Conservation (phyloP, 1,140 invertebrate species). For the Globodera rostochiensis region DNA sequence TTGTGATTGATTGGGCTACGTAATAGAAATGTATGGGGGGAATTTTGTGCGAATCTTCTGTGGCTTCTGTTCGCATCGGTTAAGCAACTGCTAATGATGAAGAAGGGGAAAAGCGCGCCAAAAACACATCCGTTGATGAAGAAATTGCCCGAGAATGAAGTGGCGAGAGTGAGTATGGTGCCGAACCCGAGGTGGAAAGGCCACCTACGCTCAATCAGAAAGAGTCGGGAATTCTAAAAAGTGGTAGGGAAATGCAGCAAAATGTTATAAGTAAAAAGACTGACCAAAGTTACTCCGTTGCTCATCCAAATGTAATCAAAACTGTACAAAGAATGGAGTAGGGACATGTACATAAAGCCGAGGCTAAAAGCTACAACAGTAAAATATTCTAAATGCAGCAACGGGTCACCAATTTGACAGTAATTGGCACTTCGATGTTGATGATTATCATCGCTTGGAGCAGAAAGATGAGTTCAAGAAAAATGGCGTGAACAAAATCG, state of each 20-base stretch:
- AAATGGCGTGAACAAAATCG: constrained; percentile 53
- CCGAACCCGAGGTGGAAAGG: constrained; percentile 61
- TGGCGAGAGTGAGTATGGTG: constrained; percentile 47
- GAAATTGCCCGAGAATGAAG: constrained; percentile 36
- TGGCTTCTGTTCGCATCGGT: constrained; percentile 6
- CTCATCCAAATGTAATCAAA: constrained; percentile 61
- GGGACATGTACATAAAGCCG: constrained; percentile 55
- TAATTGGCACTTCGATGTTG: constrained; percentile 48
- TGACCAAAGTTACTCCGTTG: constrained; percentile 40
- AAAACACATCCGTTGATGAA: constrained; percentile 56
- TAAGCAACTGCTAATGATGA: constrained; percentile 54
- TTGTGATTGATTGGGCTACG: constrained; percentile 50
- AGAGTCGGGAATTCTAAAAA: constrained; percentile 28
- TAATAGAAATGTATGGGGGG: constrained; percentile 48
- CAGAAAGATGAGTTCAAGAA: constrained; percentile 58
- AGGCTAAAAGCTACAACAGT: constrained; percentile 26
- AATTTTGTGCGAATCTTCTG: constrained; percentile 20
- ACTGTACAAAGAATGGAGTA: constrained; percentile 59
- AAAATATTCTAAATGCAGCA: neutral
- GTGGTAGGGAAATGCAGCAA: neutral
- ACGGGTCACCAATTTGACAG: constrained; percentile 29
- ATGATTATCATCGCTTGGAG: constrained; percentile 46
- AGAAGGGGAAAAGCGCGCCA: constrained; percentile 58
- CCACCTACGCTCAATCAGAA: constrained; percentile 45
- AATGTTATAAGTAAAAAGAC: neutral